Conservation (phyloP, 1,140 invertebrate species). For the Macrotrachela quadricornifera region DNA sequence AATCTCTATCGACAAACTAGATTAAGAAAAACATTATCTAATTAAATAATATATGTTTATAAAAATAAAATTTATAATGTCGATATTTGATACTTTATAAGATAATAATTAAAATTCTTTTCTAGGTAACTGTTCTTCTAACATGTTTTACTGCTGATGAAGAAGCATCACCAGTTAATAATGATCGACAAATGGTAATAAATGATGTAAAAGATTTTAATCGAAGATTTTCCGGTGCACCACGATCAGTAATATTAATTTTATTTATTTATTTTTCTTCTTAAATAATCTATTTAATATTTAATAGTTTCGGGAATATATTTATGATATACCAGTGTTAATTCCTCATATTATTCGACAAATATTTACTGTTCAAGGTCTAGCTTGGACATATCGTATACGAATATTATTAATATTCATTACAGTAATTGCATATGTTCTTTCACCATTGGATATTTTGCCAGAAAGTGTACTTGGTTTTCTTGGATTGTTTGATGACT, state of each 20-base stretch:
- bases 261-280: too few relatives aligned
- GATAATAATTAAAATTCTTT: too few relatives aligned
- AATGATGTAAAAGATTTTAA: conserved; percentile 3
- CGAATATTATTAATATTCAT: conserved; percentile 1
- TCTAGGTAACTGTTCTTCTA: background rate
- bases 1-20: too few relatives aligned
- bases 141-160: background rate
- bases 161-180: background rate
- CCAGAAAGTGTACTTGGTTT: conserved; percentile 7
- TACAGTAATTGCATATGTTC: conserved; percentile 1
- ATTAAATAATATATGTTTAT: background rate
- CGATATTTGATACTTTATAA: too few relatives aligned
- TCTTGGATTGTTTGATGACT: conserved; percentile 8
- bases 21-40: background rate
- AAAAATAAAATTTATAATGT: too few relatives aligned
- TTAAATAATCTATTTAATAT: background rate
- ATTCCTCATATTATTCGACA: conserved; percentile 2
- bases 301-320: conserved; percentile 2
- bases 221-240: conserved; percentile 4
- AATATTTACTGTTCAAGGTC: background rate
- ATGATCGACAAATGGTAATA: background rate
- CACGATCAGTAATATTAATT: background rate
- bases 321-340: conserved; percentile 5
- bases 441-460: conserved; percentile 8
- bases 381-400: conserved; percentile 4